Conservation (phyloP, 1,140 invertebrate species). For the Phymorhynchus buccinoides region DNA sequence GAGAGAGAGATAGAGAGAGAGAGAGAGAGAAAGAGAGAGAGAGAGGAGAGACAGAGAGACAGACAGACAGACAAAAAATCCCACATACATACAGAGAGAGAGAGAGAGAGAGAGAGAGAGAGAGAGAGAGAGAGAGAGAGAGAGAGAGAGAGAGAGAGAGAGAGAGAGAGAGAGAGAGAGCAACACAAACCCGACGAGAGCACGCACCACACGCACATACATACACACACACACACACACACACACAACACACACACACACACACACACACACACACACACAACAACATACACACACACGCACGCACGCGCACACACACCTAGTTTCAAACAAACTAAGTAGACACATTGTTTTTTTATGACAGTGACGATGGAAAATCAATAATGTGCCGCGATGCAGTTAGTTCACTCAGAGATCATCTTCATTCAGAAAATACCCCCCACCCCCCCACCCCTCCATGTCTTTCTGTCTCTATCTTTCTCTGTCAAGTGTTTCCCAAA, state of each 20-base stretch:
- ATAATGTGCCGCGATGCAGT: too few relatives aligned
- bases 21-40: neutral
- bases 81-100: too few relatives aligned
- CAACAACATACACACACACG: neutral
- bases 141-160: slow-evolving; percentile 6
- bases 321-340: too few relatives aligned
- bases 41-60: neutral
- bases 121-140: neutral
- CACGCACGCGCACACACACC: too few relatives aligned
- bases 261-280: neutral
- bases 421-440: too few relatives aligned
- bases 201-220: neutral
- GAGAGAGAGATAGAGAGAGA: neutral
- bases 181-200: neutral
- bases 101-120: neutral
- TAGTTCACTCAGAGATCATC: too few relatives aligned
- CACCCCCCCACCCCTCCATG: too few relatives aligned
- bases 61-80: neutral
- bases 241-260: neutral
- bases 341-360: too few relatives aligned
- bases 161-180: neutral
- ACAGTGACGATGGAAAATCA: too few relatives aligned
- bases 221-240: neutral
- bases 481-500: too few relatives aligned
- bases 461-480: too few relatives aligned